Evolutionary conservation across 2,888 invertebrate species (phyloP).

Genomic region (Himalopsyche anomala): DNA sequence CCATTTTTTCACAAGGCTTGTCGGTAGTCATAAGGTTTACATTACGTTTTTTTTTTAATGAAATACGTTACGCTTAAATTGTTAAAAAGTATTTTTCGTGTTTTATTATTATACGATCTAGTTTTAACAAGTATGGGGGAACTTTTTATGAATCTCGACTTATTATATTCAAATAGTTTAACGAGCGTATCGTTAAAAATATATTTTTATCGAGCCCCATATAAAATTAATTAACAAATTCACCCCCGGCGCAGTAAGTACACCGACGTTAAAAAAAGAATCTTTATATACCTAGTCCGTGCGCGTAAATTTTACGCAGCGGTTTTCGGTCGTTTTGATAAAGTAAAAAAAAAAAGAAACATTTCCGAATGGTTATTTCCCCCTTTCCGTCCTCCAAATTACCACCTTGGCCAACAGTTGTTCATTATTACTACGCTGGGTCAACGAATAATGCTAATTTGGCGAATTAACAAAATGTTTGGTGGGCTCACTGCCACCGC

Average conservation of each 20-base stretch:
- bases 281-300: not conserved
- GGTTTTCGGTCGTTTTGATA: conserved; percentile 34
- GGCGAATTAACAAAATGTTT: conserved; percentile 40
- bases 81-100: too few species aligned
- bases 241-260: not conserved
- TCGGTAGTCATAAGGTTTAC: too few species aligned
- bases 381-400: conserved; percentile 14
- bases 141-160: too few species aligned
- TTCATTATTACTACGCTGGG: conserved; percentile 37
- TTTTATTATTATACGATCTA: too few species aligned
- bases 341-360: conserved; percentile 39
- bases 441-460: conserved; percentile 29
- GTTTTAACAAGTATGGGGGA: too few species aligned
- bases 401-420: conserved; percentile 43
- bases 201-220: conserved; percentile 1
- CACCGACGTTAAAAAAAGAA: not conserved
- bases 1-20: too few species aligned
- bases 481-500: conserved; percentile 27
- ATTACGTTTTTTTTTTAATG: too few species aligned
- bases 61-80: too few species aligned
- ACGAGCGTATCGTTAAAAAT: too few species aligned
- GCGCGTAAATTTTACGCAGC: conserved; percentile 22
- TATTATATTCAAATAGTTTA: too few species aligned
- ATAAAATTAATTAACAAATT: conserved; percentile 10
- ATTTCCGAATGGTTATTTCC: conserved; percentile 33